These are phyloP conservation scores for Podarcis muralis DNA, from an alignment of 2,113 vertebrate species.

Conservation along the genomic window DNA sequence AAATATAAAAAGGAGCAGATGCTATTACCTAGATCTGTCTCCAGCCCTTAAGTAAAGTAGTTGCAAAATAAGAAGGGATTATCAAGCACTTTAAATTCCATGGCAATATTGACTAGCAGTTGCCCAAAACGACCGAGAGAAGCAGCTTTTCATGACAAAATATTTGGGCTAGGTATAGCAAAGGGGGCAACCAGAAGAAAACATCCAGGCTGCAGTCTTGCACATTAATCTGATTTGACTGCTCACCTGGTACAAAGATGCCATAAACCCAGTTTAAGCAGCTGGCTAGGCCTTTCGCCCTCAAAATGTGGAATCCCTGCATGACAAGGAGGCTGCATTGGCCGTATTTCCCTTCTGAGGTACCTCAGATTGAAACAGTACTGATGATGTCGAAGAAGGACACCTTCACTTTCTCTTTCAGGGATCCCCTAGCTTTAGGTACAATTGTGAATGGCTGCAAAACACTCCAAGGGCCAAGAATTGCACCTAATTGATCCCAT, in stretches of 20 bases:
- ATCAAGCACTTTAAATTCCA: not conserved
- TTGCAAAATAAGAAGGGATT: not conserved
- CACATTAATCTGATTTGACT: not conserved
- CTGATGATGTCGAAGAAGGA: not conserved
- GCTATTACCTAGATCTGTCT: too few species aligned
- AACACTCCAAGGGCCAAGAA: not conserved
- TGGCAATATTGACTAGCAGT: not conserved
- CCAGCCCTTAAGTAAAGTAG: too few species aligned
- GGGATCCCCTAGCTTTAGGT: not conserved
- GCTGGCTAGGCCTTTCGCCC: not conserved
- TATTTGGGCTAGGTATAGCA: not conserved
- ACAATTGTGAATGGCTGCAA: not conserved
- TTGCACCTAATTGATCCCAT: not conserved
- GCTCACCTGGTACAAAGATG: not conserved
- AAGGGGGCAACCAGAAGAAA: not conserved
- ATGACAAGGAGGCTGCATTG: conserved; percentile 10
- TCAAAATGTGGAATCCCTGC: not conserved
- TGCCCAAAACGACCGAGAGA: not conserved
- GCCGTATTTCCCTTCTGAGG: not conserved
- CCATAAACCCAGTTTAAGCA: not conserved
- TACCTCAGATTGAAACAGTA: not conserved
- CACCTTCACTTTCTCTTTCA: not conserved
- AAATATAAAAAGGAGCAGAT: too few species aligned
- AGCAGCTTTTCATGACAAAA: not conserved
- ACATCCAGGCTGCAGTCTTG: not conserved